Evolutionary conservation across 2,797 vertebrate genomes (phyloP).

Genomic region (Chromis chromis): DNA sequence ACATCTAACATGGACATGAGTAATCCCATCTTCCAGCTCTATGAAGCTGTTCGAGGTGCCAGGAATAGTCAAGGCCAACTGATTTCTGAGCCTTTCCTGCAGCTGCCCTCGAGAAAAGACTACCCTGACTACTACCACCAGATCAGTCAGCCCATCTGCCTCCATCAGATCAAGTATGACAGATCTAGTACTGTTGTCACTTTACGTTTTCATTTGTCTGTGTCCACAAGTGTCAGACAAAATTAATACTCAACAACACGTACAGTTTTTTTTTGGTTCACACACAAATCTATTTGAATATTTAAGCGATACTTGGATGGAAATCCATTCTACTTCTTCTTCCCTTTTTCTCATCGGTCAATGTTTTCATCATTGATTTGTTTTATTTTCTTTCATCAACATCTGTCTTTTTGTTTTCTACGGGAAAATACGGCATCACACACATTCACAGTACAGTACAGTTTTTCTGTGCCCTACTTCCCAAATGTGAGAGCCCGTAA

Average conservation of each 20-base stretch:
- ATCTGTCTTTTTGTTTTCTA: slow-evolving; percentile 55
- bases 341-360: slow-evolving; percentile 5
- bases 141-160: slow-evolving; percentile 93
- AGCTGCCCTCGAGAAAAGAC: slow-evolving; percentile 96
- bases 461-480: slow-evolving; percentile 73
- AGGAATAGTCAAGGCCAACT: slow-evolving; percentile 97
- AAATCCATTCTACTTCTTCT: neutral
- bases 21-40: slow-evolving; percentile 97
- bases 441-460: slow-evolving; percentile 63
- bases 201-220: neutral
- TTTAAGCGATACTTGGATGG: neutral
- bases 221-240: neutral
- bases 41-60: slow-evolving; percentile 92
- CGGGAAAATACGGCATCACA: slow-evolving; percentile 41
- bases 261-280: neutral
- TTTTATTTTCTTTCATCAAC: slow-evolving; percentile 48
- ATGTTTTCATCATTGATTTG: slow-evolving; percentile 27
- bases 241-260: neutral
- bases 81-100: slow-evolving; percentile 96
- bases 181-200: neutral
- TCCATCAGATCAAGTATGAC: slow-evolving; percentile 95
- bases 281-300: neutral
- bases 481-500: slow-evolving; percentile 72
- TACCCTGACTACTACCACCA: slow-evolving; percentile 98
- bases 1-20: slow-evolving; percentile 95